Percentiles rank a stretch among this genome's conserved stretches.
phyloP scores from a whole-genome alignment of 2,888 invertebrate genomes.

The Orthosia gracilis region DNA sequence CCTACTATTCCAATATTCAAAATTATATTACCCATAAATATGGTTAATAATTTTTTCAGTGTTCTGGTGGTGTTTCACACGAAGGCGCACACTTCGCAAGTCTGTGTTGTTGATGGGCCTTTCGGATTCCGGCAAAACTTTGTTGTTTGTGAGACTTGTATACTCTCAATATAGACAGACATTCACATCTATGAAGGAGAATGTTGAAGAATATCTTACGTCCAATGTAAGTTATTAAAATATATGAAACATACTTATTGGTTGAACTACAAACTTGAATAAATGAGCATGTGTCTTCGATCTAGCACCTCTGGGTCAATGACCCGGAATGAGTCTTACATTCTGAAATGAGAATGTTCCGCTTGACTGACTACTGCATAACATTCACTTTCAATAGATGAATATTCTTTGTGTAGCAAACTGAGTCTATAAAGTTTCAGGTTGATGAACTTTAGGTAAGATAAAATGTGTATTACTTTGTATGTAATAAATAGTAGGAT shows the following conservation, averaged over 20 bases:
- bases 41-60: constrained; percentile 84
- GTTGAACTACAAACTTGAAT: not conserved
- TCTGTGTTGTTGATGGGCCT: constrained; percentile 96
- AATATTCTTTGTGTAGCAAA: constrained; percentile 15
- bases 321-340: constrained; percentile 20
- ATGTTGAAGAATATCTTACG: constrained; percentile 93
- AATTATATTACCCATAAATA: not conserved
- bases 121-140: constrained; percentile 97
- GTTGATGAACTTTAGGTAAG: not conserved
- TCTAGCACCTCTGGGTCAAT: constrained; percentile 9
- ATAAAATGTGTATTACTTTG: not conserved
- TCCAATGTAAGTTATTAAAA: constrained; percentile 91
- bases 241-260: not conserved
- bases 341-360: constrained; percentile 18
- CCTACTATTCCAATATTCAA: not conserved
- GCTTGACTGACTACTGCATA: constrained; percentile 22
- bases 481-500: not conserved
- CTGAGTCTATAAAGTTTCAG: not conserved
- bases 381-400: constrained; percentile 29
- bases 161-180: constrained; percentile 94
- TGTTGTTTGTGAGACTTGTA: constrained; percentile 95
- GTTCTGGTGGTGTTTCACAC: constrained; percentile 92
- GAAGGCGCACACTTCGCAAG: constrained; percentile 91
- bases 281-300: not conserved
- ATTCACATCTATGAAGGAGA: constrained; percentile 97